These are phyloP conservation scores for Tholera decimalis DNA, from an alignment of 2,888 invertebrate genomes.

Conservation along the genomic window DNA sequence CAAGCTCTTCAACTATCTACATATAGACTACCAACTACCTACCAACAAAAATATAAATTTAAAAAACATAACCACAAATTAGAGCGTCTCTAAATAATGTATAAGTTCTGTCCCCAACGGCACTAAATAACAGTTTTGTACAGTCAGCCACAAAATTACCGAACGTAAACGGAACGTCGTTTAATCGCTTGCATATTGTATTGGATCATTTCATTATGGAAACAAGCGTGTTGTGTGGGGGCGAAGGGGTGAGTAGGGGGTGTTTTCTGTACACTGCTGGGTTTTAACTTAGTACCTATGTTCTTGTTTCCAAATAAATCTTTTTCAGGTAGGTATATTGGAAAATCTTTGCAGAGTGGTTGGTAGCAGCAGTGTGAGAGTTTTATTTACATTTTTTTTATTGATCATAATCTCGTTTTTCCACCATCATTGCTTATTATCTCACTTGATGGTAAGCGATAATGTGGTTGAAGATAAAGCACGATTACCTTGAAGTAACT, in stretches of 20 bases:
- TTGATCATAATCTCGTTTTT: too few species aligned
- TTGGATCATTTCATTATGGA: constrained; percentile 78
- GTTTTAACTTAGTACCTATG: constrained; percentile 1
- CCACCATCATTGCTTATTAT: too few species aligned
- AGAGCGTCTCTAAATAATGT: constrained; percentile 62
- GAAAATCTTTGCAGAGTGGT: not conserved
- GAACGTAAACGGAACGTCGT: constrained; percentile 78
- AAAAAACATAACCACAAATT: constrained; percentile 43
- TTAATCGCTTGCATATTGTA: constrained; percentile 88
- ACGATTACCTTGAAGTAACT: too few species aligned
- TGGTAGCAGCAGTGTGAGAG: too few species aligned
- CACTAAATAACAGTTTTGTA: constrained; percentile 83
- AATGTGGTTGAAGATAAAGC: too few species aligned
- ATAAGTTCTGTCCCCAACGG: constrained; percentile 68
- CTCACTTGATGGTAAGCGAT: too few species aligned
- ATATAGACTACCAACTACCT: not conserved
- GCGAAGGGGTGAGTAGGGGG: not conserved
- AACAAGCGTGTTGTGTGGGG: constrained; percentile 60
- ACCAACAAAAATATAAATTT: constrained; percentile 7
- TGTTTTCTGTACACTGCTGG: constrained; percentile 72
- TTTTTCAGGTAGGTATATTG: not conserved
- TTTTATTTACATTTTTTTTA: too few species aligned
- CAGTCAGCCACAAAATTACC: constrained; percentile 81
- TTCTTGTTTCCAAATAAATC: not conserved
- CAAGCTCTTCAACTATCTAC: not conserved